phyloP scores from a whole-genome alignment of 2,113 vertebrate species.

The Murina feae region DNA sequence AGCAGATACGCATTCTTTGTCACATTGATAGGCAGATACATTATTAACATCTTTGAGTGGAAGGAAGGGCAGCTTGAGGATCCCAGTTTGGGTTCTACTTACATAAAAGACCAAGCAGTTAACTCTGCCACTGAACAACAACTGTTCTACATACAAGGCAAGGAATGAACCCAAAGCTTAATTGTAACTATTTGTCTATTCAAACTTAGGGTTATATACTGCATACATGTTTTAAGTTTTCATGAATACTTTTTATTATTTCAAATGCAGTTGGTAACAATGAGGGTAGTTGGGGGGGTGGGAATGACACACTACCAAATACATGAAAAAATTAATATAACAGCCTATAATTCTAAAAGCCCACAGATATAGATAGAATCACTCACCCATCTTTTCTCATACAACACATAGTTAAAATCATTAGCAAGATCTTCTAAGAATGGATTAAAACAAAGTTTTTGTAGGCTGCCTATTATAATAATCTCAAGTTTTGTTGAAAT shows the following conservation, averaged over 20 bases:
- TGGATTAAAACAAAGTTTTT: background rate
- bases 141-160: slow-evolving; percentile 56
- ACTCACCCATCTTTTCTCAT: background rate
- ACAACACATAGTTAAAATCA: background rate
- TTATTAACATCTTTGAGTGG: slow-evolving; percentile 76
- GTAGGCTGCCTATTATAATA: background rate
- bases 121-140: slow-evolving; percentile 22
- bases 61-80: slow-evolving; percentile 66
- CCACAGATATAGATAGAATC: background rate
- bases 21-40: slow-evolving; percentile 60
- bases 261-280: slow-evolving; percentile 63
- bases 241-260: slow-evolving; percentile 65
- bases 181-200: slow-evolving; percentile 35
- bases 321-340: background rate
- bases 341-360: background rate
- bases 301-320: slow-evolving; percentile 58
- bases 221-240: slow-evolving; percentile 32
- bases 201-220: background rate
- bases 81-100: slow-evolving; percentile 54
- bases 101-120: slow-evolving; percentile 69
- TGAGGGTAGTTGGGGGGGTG: slow-evolving; percentile 30
- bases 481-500: background rate
- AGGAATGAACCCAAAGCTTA: slow-evolving; percentile 42
- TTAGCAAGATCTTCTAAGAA: background rate
- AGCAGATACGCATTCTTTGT: slow-evolving; percentile 62